Evolutionary conservation across 2,113 vertebrate genomes (phyloP).

Genomic region (Chloropsis cyanopogon): DNA sequence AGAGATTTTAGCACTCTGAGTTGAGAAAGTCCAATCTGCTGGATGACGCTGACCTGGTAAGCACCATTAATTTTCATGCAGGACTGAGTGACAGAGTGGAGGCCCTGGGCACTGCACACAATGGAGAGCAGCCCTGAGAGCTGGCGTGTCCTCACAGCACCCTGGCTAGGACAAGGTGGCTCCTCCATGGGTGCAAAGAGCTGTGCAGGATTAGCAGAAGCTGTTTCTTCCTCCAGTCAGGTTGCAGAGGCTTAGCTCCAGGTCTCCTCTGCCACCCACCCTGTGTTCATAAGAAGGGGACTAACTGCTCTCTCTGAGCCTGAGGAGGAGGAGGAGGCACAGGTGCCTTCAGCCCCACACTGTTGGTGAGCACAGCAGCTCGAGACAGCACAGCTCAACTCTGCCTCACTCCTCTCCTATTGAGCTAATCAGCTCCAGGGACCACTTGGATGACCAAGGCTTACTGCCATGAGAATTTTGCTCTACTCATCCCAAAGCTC

Average conservation of each 20-base stretch:
- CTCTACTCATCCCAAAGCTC: not conserved
- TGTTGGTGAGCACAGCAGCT: accelerated
- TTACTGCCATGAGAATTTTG: not conserved
- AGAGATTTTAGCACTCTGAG: not conserved
- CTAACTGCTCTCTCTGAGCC: not conserved
- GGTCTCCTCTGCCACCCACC: accelerated
- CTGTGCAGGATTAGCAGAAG: not conserved
- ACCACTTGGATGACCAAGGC: not conserved
- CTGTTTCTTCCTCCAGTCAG: not conserved
- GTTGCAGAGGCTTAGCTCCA: not conserved
- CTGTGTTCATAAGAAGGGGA: not conserved
- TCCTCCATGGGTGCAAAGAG: not conserved
- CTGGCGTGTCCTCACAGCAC: not conserved
- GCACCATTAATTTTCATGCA: not conserved
- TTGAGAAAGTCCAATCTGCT: not conserved
- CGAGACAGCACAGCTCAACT: not conserved
- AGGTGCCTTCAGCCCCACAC: not conserved
- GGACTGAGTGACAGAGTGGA: not conserved
- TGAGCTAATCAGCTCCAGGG: not conserved
- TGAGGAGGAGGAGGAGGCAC: not conserved
- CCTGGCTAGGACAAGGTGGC: not conserved
- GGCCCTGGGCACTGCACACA: accelerated
- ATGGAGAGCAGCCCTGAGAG: not conserved
- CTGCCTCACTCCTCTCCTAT: not conserved
- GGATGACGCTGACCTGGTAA: not conserved